phyloP scores from a whole-genome alignment of 2,888 invertebrate genomes.

The Hololepta plana region DNA sequence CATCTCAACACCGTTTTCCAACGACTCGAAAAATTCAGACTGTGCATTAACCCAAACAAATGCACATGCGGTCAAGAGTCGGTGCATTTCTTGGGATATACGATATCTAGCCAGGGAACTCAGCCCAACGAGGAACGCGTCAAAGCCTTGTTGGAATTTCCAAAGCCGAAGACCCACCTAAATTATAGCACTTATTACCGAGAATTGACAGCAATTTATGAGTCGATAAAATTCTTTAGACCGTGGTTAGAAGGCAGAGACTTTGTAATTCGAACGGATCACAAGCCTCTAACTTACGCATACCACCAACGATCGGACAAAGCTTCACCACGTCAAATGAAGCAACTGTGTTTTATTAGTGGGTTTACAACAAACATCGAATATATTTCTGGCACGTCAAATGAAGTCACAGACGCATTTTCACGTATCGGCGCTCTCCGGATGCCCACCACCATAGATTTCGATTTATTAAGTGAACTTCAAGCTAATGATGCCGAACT shows the following conservation, averaged over 20 bases:
- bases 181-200: too few species aligned
- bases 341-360: slow-evolving; percentile 1
- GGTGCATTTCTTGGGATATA: neutral
- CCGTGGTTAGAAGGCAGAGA: slow-evolving; percentile 14
- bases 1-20: slow-evolving; percentile 5
- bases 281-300: neutral
- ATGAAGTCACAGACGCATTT: too few species aligned
- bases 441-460: neutral
- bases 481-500: too few species aligned
- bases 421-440: neutral
- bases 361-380: slow-evolving; percentile 1
- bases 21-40: neutral
- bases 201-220: slow-evolving; percentile 5
- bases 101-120: neutral
- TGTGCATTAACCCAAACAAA: slow-evolving; percentile 4
- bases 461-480: neutral
- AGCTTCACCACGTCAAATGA: slow-evolving; percentile 1
- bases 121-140: slow-evolving; percentile 13
- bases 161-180: slow-evolving; percentile 12
- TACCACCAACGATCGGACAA: neutral
- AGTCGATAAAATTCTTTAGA: slow-evolving; percentile 16
- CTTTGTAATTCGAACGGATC: slow-evolving; percentile 9
- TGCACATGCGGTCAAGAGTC: slow-evolving; percentile 3
- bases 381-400: neutral
- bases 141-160: slow-evolving; percentile 12